Base-by-base conservation (phyloP, 2,113 vertebrate genomes). In the Antechinus flavipes region DNA sequence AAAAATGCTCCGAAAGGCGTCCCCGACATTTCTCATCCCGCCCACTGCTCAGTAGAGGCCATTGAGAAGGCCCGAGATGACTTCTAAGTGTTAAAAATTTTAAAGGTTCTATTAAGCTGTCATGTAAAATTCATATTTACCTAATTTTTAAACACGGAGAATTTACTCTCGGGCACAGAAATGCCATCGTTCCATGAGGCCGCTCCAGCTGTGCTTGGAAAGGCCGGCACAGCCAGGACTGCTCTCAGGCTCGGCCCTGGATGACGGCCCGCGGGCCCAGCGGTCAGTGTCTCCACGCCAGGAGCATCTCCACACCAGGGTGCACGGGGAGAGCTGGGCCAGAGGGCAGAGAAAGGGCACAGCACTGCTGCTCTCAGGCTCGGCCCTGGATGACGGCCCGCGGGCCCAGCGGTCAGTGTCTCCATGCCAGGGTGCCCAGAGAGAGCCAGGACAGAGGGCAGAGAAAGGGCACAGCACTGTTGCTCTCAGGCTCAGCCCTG, bases 91-190 rank as follows among this genome's bases (percentile, higher is more conserved):
- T 47, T 84, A 91, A 93, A 93, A 92, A 23, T 50, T 76, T 30
- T 93, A 68, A 95, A 68, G 47, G 27, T 56, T 30, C 23, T 50
- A 95, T 94, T 94, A 95, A 95, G 93, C 52, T 52, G 30, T 92
- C 93, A 54, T 7, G 14, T 35, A 52, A 95, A 95, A 94, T 61
- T 56, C 91, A 52, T 89, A 91, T 61, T 91, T 94, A 56, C 26
- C n/a, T 92, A 90, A 93, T 90, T 96, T 94, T 95, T 91, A 27
- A 93, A 52, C 25, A 53, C 16, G 27, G 0, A 93, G 91, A 95
- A 93, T 94, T 92, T 54, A 93, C 89, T 90, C 19, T 90, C 46
- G 22, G 54, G 35, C 12, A 94, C 91, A 90, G 50, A 96, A 90
- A 95, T 46, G 26, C 19, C n/a, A 52, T 49, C 52, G 27, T 91